These are phyloP conservation scores for Rhinolophus ferrumequinum DNA, from an alignment of 2,113 vertebrate genomes.

Conservation along the genomic window DNA sequence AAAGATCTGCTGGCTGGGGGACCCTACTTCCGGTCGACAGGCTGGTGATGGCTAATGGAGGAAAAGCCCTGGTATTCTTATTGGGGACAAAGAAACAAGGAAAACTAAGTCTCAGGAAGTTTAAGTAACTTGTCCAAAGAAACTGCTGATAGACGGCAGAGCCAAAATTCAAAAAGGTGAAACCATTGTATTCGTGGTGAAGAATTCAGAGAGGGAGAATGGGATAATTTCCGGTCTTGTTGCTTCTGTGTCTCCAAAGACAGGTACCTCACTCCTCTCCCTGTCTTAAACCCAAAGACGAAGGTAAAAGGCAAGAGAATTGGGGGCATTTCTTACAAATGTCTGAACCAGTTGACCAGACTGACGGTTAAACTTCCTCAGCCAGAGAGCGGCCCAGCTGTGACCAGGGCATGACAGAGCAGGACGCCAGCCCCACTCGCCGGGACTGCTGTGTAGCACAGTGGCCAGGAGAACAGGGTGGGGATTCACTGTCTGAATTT, in stretches of 20 bases:
- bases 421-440: too few relatives aligned
- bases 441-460: neutral
- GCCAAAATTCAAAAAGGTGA: neutral
- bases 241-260: neutral
- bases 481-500: neutral
- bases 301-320: neutral
- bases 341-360: neutral
- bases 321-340: neutral
- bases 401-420: neutral
- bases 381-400: neutral
- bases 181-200: neutral
- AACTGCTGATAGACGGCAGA: neutral
- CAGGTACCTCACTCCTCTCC: neutral
- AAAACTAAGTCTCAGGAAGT: neutral
- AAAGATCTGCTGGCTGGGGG: neutral
- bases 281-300: neutral
- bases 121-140: neutral
- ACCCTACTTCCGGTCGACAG: neutral
- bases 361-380: neutral
- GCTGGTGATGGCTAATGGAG: neutral
- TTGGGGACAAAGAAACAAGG: neutral
- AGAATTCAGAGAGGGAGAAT: neutral
- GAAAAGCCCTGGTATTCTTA: neutral
- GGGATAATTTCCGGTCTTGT: too few relatives aligned
- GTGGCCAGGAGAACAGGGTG: neutral